Conservation (phyloP, 2,888 invertebrate genomes). For the Ganaspis brasiliensis region DNA sequence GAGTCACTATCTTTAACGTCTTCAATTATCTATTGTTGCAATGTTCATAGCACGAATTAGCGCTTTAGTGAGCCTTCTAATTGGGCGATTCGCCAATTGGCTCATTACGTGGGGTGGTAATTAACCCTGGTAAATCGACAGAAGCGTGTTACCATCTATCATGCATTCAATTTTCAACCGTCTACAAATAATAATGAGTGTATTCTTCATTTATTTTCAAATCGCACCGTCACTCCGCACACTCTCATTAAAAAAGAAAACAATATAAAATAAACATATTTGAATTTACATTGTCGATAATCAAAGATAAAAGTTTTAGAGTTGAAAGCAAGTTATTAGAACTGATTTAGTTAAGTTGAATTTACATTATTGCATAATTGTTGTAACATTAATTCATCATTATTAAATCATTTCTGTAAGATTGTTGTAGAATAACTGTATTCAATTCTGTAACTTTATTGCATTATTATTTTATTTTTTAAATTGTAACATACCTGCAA, state of each 20-base stretch:
- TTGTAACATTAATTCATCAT: too few species aligned
- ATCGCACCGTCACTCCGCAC: background rate
- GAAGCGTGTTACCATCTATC: background rate
- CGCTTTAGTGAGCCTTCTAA: constrained; percentile 27
- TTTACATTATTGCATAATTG: too few species aligned
- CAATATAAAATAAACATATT: constrained; percentile 4
- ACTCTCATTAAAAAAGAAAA: constrained; percentile 4
- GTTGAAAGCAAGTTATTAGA: background rate
- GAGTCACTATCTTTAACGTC: constrained; percentile 15
- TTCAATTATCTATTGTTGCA: constrained; percentile 25
- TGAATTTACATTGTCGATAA: background rate
- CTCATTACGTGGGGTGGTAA: constrained; percentile 12
- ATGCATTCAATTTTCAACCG: background rate
- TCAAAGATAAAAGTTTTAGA: background rate
- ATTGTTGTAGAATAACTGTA: too few species aligned
- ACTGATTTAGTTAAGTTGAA: too few species aligned
- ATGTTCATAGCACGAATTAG: constrained; percentile 23
- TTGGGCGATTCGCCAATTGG: constrained; percentile 24
- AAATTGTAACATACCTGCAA: too few species aligned
- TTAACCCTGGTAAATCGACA: constrained; percentile 6
- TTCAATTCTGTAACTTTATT: too few species aligned
- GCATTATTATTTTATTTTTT: too few species aligned
- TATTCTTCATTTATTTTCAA: constrained; percentile 4
- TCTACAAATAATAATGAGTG: background rate
- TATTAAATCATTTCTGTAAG: too few species aligned